Base-by-base conservation (phyloP, 2,113 vertebrate species). In the Aphyosemion australe region DNA sequence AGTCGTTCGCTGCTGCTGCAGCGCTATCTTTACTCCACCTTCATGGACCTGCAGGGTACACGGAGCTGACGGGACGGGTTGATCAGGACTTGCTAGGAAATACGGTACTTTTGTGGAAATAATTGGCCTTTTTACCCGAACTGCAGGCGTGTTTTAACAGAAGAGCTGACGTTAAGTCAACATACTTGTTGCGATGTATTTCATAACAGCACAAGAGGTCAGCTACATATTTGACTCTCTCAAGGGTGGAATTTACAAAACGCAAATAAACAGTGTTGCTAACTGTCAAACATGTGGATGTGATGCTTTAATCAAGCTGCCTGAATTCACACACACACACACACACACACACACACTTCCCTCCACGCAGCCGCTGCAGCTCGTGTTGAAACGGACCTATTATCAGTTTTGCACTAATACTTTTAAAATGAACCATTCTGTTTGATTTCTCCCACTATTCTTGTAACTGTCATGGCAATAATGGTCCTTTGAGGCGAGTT, bases 391-490 rank as follows among this genome's bases (percentile, higher is more conserved):
- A 59, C 37, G n/a, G 19, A 13, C 5, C 66, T 19, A 48, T 26
- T 0, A 49, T 69, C 68, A 10, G 72, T 82, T 84, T 84, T 64
- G 39, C 50, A 76, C 78, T 79, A 85, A 88, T 89, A 85, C 64
- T 79, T 88, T 90, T 79, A 74, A 85, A 84, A 88, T 85, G 11
- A 83, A 72, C 64, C 67, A 31, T 83, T 82, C 71, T 47, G 14
- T 72, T 76, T 26, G 61, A 79, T 73, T 85, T 88, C 65, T 76
- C 39, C 67, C 60, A 75, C 74, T 78, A 88, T 89, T 90, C 82
- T 80, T 89, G 82, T 86, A 87, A 84, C 82, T 88, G 87, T 84
- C 87, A 90, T 62, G 75, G 60, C 54, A 43, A 89, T 88, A 91
- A 88, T 84, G 80, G 67, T 70, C 74, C 76, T 83, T 89, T 89